Base-by-base conservation (phyloP, 1,140 invertebrate species). In the Laodelphax striatellus region DNA sequence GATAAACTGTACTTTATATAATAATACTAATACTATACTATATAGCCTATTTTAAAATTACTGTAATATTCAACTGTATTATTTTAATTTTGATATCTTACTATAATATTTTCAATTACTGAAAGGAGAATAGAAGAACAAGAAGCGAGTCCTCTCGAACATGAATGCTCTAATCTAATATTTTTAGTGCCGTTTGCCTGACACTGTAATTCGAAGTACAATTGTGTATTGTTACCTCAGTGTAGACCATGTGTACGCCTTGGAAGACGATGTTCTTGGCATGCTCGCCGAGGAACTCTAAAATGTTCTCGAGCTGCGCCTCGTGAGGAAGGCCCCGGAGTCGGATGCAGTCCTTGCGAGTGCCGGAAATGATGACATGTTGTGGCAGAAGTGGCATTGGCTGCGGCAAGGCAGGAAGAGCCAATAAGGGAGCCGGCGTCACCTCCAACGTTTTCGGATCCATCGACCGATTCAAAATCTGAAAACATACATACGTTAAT, bases 161-260 rank as follows among this genome's bases (percentile, higher is more conserved):
- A n/a, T n/a, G n/a, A n/a, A n/a, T n/a, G n/a, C n/a, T n/a, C n/a
- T n/a, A n/a, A n/a, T n/a, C n/a, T n/a, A n/a, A n/a, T n/a, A n/a
- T n/a, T n/a, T n/a, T n/a, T n/a, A n/a, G n/a, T n/a, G n/a, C n/a
- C n/a, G n/a, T n/a, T n/a, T n/a, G n/a, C n/a, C n/a, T n/a, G n/a
- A n/a, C n/a, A n/a, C n/a, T n/a, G n/a, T n/a, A n/a, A n/a, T n/a
- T n/a, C n/a, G n/a, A n/a, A n/a, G n/a, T n/a, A n/a, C n/a, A n/a
- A n/a, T n/a, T n/a, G n/a, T n/a, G n/a, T n/a, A 28, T 28, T 28
- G 24, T 70, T 73, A 94, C 92, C 83, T 95, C 92, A 53, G 93
- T 98, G 72, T 94, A 97, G 22, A 98, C 94, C 94, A 98, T 97
- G 69, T 98, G 95, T 16, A 98, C 94, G 52, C 96, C 96, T 77